Evolutionary conservation across 2,797 vertebrate species (phyloP), one percentile per base, ranked within the genome.

Genomic region (Pogoniulus pusillus): DNA sequence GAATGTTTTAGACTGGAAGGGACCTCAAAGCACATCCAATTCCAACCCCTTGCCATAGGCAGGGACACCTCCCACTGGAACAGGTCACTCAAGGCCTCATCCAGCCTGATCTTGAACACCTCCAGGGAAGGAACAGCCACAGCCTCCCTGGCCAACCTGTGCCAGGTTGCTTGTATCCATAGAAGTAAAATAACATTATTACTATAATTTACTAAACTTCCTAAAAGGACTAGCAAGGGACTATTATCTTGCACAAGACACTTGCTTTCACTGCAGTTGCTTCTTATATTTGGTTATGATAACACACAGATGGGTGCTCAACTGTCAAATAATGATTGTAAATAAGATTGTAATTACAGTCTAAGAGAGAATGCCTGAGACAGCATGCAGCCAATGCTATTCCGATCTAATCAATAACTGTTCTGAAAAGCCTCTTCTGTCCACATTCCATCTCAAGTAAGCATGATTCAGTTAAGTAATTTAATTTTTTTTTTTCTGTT

Each of bases 341-440:
- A 91, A 83, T 87, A 91, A 64, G 34, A 53, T 34, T 12, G 29
- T 65, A 91, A 93, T 93, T 83, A 47, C 45, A 89, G 62, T 16
- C 22, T 59, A 69, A 89, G 83, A 55, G 41, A 62, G n/a, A 81
- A 81, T 54, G 55, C 22, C 66, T 51, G 51, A 85, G 73, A 92
- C 49, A 72, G 24, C 62, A 81, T 6, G 10, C 13, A 83, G 59
- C 45, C 62, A 75, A 17, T 47, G 27, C 24, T 83, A 32, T 55
- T 85, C 85, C 34, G 78, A n/a, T 35, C 43, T 84, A 77, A 92
- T 85, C 93, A 93, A 91, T 93, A 93, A 45, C 51, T 41, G 26
- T 34, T 73, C 74, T 66, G 68, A 74, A 91, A 83, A 85, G 6
- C 39, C 22, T 91, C 51, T 90, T 78, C 66, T 87, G 47, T 58